These are phyloP conservation scores for Zaprionus lachaisei DNA, from an alignment of 1,140 invertebrate species.

Conservation along the genomic window DNA sequence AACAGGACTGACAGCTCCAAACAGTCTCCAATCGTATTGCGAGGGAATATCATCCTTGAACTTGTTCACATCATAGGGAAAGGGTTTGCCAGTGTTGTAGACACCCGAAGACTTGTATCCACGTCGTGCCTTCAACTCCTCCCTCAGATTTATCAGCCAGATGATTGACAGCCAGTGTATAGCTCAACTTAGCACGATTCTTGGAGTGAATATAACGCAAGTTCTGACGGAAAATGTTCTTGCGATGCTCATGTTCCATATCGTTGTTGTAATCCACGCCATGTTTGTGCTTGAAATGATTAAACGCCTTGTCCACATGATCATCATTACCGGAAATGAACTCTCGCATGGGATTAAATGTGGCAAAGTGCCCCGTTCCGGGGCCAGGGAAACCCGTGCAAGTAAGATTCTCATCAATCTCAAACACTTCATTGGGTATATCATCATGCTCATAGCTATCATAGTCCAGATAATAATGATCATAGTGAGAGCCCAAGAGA, in stretches of 20 bases:
- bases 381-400: slow-evolving; percentile 95
- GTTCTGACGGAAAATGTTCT: slow-evolving; percentile 95
- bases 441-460: slow-evolving; percentile 89
- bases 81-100: slow-evolving; percentile 89
- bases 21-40: slow-evolving; percentile 94
- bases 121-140: slow-evolving; percentile 92
- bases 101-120: slow-evolving; percentile 89
- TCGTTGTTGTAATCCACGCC: slow-evolving; percentile 88
- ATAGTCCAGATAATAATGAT: slow-evolving; percentile 97
- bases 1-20: slow-evolving; percentile 96
- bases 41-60: slow-evolving; percentile 86
- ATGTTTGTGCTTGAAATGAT: slow-evolving; percentile 91
- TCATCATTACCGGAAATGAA: slow-evolving; percentile 90
- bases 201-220: slow-evolving; percentile 93
- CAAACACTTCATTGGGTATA: slow-evolving; percentile 89
- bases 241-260: slow-evolving; percentile 89
- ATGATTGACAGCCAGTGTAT: slow-evolving; percentile 93
- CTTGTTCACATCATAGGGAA: slow-evolving; percentile 86
- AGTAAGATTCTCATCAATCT: slow-evolving; percentile 88
- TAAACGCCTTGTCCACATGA: slow-evolving; percentile 92
- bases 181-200: slow-evolving; percentile 92
- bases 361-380: slow-evolving; percentile 90
- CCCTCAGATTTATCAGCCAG: slow-evolving; percentile 92
- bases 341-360: slow-evolving; percentile 97
- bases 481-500: slow-evolving; percentile 96